Conservation (phyloP, 2,113 vertebrate genomes). For the Eolophus roseicapilla region DNA sequence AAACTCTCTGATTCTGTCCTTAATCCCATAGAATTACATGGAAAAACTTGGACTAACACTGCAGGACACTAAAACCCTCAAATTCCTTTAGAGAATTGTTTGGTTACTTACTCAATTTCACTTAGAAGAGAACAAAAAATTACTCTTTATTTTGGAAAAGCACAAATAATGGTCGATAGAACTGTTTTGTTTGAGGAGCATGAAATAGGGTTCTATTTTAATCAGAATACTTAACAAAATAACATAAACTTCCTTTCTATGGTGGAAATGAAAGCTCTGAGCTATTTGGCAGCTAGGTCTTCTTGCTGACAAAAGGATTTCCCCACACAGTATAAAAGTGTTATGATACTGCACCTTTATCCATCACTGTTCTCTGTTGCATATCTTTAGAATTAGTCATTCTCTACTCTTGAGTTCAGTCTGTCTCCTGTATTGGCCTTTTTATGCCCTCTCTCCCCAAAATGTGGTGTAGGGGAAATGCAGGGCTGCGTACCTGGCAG, state of each 20-base stretch:
- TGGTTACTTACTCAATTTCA: neutral
- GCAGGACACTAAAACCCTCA: neutral
- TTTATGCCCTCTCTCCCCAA: neutral
- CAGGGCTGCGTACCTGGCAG: neutral
- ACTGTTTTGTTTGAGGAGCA: neutral
- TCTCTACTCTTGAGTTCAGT: rapidly evolving
- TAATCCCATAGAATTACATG: neutral
- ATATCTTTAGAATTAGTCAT: neutral
- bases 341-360: neutral
- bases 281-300: neutral
- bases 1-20: neutral
- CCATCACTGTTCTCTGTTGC: neutral
- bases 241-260: neutral
- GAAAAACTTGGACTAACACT: neutral
- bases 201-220: neutral
- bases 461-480: rapidly evolving
- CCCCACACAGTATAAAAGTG: neutral
- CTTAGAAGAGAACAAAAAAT: neutral
- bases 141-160: neutral
- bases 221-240: neutral
- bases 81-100: neutral
- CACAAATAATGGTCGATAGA: neutral
- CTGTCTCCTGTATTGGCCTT: neutral
- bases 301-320: slow-evolving; percentile 1
- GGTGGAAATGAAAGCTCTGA: neutral